phyloP scores from a whole-genome alignment of 2,113 vertebrate genomes.

The Amblyopsis rosae region DNA sequence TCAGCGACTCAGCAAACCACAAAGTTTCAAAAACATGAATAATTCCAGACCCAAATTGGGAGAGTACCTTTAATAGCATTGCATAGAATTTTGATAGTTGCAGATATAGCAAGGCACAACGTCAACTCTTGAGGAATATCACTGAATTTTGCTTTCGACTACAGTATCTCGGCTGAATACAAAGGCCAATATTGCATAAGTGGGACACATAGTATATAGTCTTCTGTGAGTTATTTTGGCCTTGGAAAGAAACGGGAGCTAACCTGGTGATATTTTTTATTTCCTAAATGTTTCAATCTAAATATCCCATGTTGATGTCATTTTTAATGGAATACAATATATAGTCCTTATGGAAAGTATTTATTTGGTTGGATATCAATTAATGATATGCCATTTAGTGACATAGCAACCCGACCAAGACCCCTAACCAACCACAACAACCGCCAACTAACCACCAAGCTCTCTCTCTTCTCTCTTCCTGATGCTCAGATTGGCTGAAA shows the following conservation, averaged over 20 bases:
- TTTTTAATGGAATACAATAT: background rate
- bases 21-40: no score
- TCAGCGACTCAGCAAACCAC: no score
- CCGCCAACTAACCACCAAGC: background rate
- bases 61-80: no score
- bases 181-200: no score
- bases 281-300: conserved; percentile 17
- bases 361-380: background rate
- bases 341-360: background rate
- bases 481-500: conserved; percentile 60
- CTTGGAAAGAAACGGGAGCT: background rate
- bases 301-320: background rate
- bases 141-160: no score
- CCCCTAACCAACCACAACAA: conserved; percentile 9
- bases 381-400: background rate
- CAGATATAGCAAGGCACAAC: no score
- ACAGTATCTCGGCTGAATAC: no score
- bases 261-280: conserved; percentile 3
- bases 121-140: no score
- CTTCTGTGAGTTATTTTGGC: background rate
- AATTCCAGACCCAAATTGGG: no score
- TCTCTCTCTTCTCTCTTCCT: conserved; percentile 51
- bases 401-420: conserved; percentile 41
- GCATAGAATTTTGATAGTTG: no score
- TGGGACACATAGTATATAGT: background rate